These are phyloP conservation scores for Leuciscus idus DNA, from an alignment of 2,113 vertebrate species.

Conservation along the genomic window DNA sequence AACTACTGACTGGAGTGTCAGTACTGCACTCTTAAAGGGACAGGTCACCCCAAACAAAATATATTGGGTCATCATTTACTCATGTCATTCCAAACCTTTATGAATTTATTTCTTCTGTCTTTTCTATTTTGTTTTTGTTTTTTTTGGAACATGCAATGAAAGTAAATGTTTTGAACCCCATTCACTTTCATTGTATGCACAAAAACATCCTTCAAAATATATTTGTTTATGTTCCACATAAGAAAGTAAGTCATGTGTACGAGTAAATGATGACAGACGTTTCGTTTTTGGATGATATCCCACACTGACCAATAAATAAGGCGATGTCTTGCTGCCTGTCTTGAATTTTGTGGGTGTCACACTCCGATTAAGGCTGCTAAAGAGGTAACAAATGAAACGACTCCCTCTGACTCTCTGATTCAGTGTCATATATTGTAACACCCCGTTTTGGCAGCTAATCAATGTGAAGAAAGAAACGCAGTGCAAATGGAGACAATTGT, in stretches of 20 bases:
- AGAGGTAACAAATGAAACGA: neutral
- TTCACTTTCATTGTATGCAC: neutral
- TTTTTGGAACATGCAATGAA: neutral
- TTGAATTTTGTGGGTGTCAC: neutral
- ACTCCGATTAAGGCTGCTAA: neutral
- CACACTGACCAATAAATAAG: neutral
- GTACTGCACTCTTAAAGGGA: neutral
- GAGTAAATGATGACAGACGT: neutral
- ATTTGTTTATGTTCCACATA: neutral
- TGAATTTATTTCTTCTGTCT: neutral
- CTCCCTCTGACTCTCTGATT: neutral
- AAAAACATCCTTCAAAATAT: neutral
- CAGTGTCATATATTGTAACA: neutral
- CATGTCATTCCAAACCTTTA: neutral
- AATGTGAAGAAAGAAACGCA: neutral
- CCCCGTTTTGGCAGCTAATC: slow-evolving; percentile 1
- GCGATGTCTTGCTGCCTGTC: neutral
- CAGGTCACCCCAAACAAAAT: neutral
- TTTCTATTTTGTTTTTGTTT: neutral
- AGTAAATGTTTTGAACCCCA: neutral
- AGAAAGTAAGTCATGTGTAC: neutral
- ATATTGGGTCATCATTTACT: neutral
- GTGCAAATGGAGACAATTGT: slow-evolving; percentile 1
- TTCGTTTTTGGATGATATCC: neutral
- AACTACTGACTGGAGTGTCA: slow-evolving; percentile 21